Conservation (phyloP, 2,113 vertebrate species). For the Odontophorus gujanensis region DNA sequence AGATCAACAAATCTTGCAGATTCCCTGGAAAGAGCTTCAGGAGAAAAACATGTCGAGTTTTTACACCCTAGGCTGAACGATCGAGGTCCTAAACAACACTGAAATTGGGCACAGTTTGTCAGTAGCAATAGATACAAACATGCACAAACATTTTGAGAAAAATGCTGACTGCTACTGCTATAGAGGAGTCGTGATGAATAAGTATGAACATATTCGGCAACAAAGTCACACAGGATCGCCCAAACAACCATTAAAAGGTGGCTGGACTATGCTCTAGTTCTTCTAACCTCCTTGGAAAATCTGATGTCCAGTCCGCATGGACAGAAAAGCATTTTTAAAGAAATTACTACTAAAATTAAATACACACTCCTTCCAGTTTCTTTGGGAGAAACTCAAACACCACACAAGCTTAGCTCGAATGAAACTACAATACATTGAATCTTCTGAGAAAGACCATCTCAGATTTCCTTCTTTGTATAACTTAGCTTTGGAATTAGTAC, state of each 20-base stretch:
- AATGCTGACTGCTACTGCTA: background rate
- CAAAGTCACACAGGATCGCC: rapidly evolving
- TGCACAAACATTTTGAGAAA: background rate
- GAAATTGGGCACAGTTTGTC: background rate
- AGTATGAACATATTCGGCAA: background rate
- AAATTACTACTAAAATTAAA: background rate
- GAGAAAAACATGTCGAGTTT: rapidly evolving
- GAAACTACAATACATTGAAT: background rate
- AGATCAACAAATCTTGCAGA: background rate
- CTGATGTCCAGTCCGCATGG: background rate
- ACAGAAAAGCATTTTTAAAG: background rate
- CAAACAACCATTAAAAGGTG: background rate
- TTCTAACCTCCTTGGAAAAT: background rate
- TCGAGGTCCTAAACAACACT: rapidly evolving
- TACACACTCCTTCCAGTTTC: rapidly evolving
- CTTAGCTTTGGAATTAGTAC: background rate
- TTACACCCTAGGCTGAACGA: background rate
- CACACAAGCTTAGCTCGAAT: background rate
- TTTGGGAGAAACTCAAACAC: background rate
- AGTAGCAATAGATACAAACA: background rate
- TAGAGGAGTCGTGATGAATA: background rate
- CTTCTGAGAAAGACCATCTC: background rate
- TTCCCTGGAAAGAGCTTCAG: background rate
- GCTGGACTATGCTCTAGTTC: background rate
- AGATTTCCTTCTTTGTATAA: background rate